A percentile compares a stretch with the other conserved stretches of the same genome.
phyloP scores from a whole-genome alignment of 2,888 invertebrate species.

The Dermolepida albohirtum region DNA sequence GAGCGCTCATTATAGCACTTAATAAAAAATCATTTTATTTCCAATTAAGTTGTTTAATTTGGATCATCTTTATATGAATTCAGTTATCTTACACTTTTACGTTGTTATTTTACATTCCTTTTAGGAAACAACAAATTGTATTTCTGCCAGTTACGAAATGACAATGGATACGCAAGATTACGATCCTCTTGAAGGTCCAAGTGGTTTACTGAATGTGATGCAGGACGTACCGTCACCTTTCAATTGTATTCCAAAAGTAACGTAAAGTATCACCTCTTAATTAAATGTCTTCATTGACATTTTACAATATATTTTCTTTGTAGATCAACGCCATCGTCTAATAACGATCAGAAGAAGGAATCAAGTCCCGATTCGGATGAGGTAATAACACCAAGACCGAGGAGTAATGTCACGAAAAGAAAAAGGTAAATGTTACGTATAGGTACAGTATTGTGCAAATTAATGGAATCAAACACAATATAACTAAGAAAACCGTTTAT shows the following conservation, averaged over 20 bases:
- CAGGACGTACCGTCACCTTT: too few species aligned
- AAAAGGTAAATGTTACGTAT: neutral
- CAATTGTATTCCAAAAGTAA: conserved; percentile 1
- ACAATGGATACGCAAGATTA: conserved; percentile 35
- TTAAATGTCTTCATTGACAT: neutral
- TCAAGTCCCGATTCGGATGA: neutral
- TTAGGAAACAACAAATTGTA: neutral
- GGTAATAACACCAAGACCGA: neutral
- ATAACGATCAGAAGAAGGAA: neutral
- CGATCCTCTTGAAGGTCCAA: conserved; percentile 48
- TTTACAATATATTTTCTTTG: conserved; percentile 1
- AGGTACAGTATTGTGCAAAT: too few species aligned
- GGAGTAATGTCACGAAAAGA: neutral
- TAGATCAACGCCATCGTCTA: conserved; percentile 13
- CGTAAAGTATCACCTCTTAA: neutral
- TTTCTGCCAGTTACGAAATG: neutral
- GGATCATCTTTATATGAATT: too few species aligned
- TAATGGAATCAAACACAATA: too few species aligned
- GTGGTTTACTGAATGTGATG: too few species aligned
- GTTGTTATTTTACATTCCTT: too few species aligned
- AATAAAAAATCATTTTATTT: too few species aligned
- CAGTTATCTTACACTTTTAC: too few species aligned
- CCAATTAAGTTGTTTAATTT: too few species aligned
- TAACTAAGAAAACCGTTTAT: too few species aligned
- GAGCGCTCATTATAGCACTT: too few species aligned